phyloP scores from a whole-genome alignment of 2,113 vertebrate genomes.

The Thalassarche chlororhynchos region DNA sequence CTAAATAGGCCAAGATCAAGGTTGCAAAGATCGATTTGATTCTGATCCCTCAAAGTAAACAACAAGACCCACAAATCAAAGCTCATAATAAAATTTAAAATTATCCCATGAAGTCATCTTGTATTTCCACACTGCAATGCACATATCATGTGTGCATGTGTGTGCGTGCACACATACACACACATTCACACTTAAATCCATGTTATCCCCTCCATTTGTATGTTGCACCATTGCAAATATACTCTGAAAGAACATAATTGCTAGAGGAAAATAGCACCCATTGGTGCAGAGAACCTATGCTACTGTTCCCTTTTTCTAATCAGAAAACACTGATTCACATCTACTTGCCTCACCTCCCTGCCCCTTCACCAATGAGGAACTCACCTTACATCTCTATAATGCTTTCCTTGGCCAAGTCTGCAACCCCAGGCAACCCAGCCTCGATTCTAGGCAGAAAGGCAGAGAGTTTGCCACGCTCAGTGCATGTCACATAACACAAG shows the following conservation, averaged over 20 bases:
- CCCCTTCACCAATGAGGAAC: neutral
- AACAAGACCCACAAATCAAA: neutral
- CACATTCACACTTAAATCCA: neutral
- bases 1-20: constrained; percentile 36
- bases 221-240: neutral
- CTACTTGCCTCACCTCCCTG: neutral
- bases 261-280: neutral
- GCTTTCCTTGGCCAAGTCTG: neutral
- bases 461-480: constrained; percentile 30
- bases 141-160: neutral
- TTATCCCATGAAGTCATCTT: neutral
- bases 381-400: neutral
- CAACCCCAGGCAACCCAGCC: neutral
- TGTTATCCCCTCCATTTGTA: neutral
- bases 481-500: constrained; percentile 56
- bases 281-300: neutral
- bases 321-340: neutral
- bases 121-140: neutral
- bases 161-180: neutral
- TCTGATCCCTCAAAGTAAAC: neutral
- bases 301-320: neutral
- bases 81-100: neutral
- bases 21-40: neutral
- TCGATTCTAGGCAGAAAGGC: neutral
- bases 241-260: neutral